Evolutionary conservation across 2,113 vertebrate genomes (phyloP).

Genomic region (Pangasianodon hypophthalmus): DNA sequence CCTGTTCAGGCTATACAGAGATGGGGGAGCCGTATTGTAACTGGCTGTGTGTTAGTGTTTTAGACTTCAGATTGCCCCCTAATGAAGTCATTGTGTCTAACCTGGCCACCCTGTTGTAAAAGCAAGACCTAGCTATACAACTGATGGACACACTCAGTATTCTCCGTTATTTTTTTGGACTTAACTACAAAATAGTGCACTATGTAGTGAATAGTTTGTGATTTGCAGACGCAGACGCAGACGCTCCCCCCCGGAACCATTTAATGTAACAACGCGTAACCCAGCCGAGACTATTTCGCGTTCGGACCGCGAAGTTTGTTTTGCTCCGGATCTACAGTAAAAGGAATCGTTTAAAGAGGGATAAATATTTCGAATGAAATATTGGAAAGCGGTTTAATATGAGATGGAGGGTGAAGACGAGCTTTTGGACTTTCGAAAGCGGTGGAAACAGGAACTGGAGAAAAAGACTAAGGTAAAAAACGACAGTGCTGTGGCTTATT

Average conservation of each 20-base stretch:
- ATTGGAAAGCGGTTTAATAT: neutral
- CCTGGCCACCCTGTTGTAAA: neutral
- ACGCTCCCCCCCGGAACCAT: slow-evolving; percentile 26
- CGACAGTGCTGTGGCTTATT: neutral
- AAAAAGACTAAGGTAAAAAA: slow-evolving; percentile 19
- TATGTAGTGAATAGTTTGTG: neutral
- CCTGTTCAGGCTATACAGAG: no score
- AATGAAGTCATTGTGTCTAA: neutral
- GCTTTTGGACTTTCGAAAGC: slow-evolving; percentile 69
- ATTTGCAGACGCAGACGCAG: neutral
- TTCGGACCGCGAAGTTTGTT: slow-evolving; percentile 45
- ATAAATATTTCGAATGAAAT: no score
- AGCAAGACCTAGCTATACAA: neutral
- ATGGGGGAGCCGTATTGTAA: neutral
- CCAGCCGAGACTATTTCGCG: slow-evolving; percentile 35
- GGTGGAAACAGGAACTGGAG: slow-evolving; percentile 71
- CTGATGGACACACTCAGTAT: neutral
- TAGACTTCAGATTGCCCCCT: neutral
- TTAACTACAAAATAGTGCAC: neutral
- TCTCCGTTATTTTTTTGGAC: neutral
- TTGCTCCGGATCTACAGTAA: neutral
- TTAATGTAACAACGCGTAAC: neutral
- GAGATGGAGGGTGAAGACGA: slow-evolving; percentile 68
- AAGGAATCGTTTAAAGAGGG: neutral
- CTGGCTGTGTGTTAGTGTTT: neutral